Conservation (phyloP, 1,140 invertebrate genomes). For the Platyscapa corneri region DNA sequence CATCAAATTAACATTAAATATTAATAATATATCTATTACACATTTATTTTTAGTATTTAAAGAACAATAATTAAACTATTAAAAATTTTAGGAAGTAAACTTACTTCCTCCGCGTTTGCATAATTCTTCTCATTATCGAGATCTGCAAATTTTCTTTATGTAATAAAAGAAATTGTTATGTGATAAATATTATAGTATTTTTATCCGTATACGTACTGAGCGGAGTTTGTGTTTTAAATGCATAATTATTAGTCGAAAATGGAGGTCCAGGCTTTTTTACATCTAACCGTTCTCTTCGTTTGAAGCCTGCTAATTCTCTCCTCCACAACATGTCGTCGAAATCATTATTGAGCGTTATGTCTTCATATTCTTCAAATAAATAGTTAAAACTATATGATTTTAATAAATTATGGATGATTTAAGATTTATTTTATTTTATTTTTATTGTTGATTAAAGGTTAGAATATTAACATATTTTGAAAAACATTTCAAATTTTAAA, state of each 20-base stretch:
- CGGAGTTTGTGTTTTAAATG: conserved; percentile 68
- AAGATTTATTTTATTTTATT: too few species aligned
- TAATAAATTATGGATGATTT: neutral
- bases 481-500: too few species aligned
- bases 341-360: conserved; percentile 55
- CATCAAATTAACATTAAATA: neutral
- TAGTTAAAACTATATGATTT: too few species aligned
- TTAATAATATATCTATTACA: too few species aligned
- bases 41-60: neutral
- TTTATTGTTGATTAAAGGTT: too few species aligned
- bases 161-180: neutral
- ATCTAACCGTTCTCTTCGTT: conserved; percentile 89
- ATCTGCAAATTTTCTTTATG: conserved; percentile 38
- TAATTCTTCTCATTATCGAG: conserved; percentile 10
- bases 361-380: conserved; percentile 39
- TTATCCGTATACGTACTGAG: neutral
- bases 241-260: conserved; percentile 79
- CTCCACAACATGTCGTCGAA: conserved; percentile 63
- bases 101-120: conserved; percentile 19
- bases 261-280: conserved; percentile 95
- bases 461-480: too few species aligned
- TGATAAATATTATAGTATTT: neutral
- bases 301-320: conserved; percentile 79
- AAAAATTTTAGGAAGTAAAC: neutral
- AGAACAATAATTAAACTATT: neutral